Evolutionary conservation across 2,113 vertebrate species (phyloP), one percentile per base, ranked within the genome.

Genomic region (Percina caprodes): DNA sequence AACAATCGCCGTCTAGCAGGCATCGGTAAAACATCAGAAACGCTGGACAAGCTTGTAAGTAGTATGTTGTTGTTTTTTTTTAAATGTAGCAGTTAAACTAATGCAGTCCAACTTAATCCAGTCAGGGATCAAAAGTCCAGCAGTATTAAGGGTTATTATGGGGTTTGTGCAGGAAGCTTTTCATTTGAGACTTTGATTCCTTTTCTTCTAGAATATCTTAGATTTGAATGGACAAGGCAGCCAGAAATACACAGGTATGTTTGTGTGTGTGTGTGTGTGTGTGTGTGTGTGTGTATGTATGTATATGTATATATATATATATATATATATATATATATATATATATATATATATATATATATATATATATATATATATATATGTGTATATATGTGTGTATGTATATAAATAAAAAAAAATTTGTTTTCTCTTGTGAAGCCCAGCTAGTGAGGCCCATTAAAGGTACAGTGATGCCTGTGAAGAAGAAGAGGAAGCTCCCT

Each of bases 401-500:
- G 3, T 23, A 14, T 61, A 72, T 21, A n/a, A n/a, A n/a, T n/a
- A n/a, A n/a, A n/a, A n/a, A n/a, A n/a, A n/a, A n/a, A 12, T 30
- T 30, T 30, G 30, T 30, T 30, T 30, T 30, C 13, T 15, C 51
- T 26, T 69, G 6, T 79, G 71, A 19, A 91, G 87, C 86, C 84
- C 87, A 88, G 88, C 59, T 86, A 91, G 77, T 83, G 74, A 92
- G 86, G 69, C 81, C 88, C 69, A 69, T 67, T 60, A 81, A 86
- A 89, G 89, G 80, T 76, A 85, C 87, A 75, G 94, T 93, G 85
- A 98, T 98, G 97, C 97, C 97, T 76, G 96, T 97, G 81, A 98
- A 98, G 93, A 98, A 97, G 94, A 99, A 99, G 89, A 97, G 97
- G 94, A 98, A 97, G 95, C 94, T 96, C 23, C 91, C 96, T 54